Conservation (phyloP, 1,140 invertebrate species). For the Microvelia longipes region DNA sequence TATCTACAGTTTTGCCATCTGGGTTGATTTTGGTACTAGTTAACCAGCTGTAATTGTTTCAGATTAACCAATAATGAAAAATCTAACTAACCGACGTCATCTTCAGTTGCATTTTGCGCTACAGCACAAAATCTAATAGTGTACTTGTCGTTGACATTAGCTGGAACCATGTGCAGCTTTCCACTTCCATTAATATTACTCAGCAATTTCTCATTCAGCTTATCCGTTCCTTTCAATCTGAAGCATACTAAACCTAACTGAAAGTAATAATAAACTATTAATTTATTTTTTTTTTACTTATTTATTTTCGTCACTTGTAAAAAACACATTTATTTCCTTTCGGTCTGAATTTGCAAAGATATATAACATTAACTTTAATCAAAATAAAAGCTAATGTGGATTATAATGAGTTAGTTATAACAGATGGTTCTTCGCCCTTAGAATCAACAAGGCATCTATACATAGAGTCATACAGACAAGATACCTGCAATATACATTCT, state of each 20-base stretch:
- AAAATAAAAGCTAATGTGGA: background rate
- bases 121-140: slow-evolving; percentile 92
- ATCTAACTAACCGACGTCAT: slow-evolving; percentile 73
- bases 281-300: slow-evolving; percentile 1
- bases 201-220: slow-evolving; percentile 84
- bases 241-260: slow-evolving; percentile 73
- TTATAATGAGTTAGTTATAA: background rate
- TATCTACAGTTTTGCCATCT: no score
- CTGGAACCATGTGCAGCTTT: slow-evolving; percentile 93
- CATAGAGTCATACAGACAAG: no score
- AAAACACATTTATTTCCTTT: no score
- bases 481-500: no score
- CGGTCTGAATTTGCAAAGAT: background rate
- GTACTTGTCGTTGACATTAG: slow-evolving; percentile 74
- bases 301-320: no score
- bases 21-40: no score
- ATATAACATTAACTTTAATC: background rate
- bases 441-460: no score
- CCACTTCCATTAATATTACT: slow-evolving; percentile 91
- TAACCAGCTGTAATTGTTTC: no score
- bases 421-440: no score
- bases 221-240: slow-evolving; percentile 67
- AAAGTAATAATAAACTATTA: slow-evolving; percentile 20
- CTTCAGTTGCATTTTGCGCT: slow-evolving; percentile 70
- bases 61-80: no score